phyloP scores from a whole-genome alignment of 2,113 vertebrate genomes.

The Diadophis punctatus region DNA sequence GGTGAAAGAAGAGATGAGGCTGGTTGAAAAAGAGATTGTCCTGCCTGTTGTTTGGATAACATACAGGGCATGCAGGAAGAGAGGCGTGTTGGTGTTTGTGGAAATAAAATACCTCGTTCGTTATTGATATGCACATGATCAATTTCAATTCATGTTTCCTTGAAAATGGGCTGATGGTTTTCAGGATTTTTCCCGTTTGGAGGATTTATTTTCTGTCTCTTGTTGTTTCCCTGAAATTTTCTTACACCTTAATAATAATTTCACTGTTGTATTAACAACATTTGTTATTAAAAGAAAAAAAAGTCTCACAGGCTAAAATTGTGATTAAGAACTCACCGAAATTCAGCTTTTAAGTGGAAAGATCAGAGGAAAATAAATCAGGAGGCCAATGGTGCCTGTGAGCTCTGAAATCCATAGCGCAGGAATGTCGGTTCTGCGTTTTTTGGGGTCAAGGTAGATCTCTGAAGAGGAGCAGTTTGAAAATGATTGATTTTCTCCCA shows the following conservation, averaged over 20 bases:
- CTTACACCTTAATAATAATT: neutral
- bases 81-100: conserved; percentile 52
- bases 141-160: conserved; percentile 54
- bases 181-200: conserved; percentile 50
- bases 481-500: neutral
- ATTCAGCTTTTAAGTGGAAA: neutral
- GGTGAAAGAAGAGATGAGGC: conserved; percentile 53
- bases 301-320: rapidly evolving
- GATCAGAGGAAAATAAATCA: neutral
- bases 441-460: neutral
- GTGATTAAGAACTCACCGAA: rapidly evolving
- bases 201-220: conserved; percentile 42
- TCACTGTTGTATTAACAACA: neutral
- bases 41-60: conserved; percentile 69
- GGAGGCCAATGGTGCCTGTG: neutral
- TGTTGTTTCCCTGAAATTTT: neutral
- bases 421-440: neutral
- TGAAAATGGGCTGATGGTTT: conserved; percentile 48
- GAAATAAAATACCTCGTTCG: conserved; percentile 61
- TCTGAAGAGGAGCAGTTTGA: neutral
- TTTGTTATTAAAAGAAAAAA: neutral
- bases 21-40: conserved; percentile 62
- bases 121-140: conserved; percentile 70
- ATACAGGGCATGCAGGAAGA: conserved; percentile 65
- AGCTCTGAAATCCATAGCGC: neutral